Percentiles rank a stretch among this genome's conserved stretches.
Conservation (phyloP, 1,140 invertebrate species). For the Triops longicaudatus region DNA sequence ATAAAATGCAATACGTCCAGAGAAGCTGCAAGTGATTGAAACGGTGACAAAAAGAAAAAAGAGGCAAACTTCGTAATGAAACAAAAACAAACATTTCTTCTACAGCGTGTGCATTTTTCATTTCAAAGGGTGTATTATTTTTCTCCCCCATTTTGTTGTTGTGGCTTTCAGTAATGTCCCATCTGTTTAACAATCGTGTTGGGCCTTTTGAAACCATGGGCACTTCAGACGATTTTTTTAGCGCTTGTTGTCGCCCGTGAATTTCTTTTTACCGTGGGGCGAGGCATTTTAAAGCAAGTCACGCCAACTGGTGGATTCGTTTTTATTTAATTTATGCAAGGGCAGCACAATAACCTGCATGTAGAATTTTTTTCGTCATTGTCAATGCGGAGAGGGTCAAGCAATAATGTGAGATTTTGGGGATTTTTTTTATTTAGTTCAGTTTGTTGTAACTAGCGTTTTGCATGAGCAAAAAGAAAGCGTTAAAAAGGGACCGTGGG, state of each 20-base stretch:
- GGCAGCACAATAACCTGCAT: not conserved
- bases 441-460: not conserved
- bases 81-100: not conserved
- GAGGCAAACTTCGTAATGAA: not conserved
- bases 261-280: not conserved
- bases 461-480: not conserved
- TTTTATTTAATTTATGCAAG: not conserved
- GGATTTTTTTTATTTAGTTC: not conserved
- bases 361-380: not conserved
- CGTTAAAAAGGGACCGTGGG: slow-evolving; percentile 4
- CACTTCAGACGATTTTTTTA: not conserved
- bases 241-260: not conserved
- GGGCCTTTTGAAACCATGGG: not conserved
- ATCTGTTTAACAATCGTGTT: not conserved
- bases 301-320: not conserved
- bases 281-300: not conserved
- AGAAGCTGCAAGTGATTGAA: slow-evolving; percentile 4
- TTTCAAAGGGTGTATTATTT: not conserved
- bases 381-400: not conserved
- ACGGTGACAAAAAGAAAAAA: not conserved
- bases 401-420: not conserved
- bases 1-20: slow-evolving; percentile 7
- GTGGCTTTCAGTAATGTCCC: not conserved
- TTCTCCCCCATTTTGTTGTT: not conserved
- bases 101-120: not conserved